Evolutionary conservation across 2,113 vertebrate genomes (phyloP).

Genomic region (Epinephelus cyanopodus): DNA sequence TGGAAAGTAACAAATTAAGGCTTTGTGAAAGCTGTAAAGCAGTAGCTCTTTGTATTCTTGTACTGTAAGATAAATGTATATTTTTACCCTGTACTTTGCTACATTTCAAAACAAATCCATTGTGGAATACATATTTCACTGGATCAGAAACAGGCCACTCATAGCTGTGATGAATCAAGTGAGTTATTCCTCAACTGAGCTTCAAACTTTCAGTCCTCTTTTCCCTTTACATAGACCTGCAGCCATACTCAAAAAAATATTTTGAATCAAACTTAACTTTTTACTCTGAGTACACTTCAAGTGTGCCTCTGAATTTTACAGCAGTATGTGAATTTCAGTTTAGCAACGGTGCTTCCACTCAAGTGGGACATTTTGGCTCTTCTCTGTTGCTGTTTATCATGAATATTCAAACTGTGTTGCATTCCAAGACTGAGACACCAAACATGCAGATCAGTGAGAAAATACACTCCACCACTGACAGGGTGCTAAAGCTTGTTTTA

Average conservation of each 20-base stretch:
- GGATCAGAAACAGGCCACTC: constrained; percentile 3
- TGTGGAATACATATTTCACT: constrained; percentile 26
- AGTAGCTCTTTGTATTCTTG: constrained; percentile 33
- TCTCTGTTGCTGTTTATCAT: constrained; percentile 51
- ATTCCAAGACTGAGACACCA: constrained; percentile 52
- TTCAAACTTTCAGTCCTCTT: constrained; percentile 6
- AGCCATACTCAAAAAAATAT: constrained; percentile 1
- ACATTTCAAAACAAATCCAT: constrained; percentile 20
- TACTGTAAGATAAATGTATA: constrained; percentile 39
- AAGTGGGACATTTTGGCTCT: constrained; percentile 44
- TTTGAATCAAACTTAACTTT: constrained; percentile 22
- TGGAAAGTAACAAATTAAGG: constrained; percentile 60
- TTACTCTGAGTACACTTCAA: constrained; percentile 28
- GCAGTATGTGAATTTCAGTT: constrained; percentile 20
- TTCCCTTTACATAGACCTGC: constrained; percentile 23
- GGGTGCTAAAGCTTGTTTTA: constrained; percentile 10
- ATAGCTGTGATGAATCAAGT: constrained; percentile 18
- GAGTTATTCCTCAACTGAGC: constrained; percentile 13
- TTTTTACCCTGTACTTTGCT: constrained; percentile 31
- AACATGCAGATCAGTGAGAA: constrained; percentile 40
- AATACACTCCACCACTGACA: constrained; percentile 13
- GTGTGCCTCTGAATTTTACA: constrained; percentile 25
- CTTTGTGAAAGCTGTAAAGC: constrained; percentile 41
- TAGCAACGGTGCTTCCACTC: constrained; percentile 16
- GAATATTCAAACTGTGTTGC: constrained; percentile 66